Evolutionary conservation across 2,888 invertebrate genomes (phyloP).

Genomic region (Neocrepidodera transversa): DNA sequence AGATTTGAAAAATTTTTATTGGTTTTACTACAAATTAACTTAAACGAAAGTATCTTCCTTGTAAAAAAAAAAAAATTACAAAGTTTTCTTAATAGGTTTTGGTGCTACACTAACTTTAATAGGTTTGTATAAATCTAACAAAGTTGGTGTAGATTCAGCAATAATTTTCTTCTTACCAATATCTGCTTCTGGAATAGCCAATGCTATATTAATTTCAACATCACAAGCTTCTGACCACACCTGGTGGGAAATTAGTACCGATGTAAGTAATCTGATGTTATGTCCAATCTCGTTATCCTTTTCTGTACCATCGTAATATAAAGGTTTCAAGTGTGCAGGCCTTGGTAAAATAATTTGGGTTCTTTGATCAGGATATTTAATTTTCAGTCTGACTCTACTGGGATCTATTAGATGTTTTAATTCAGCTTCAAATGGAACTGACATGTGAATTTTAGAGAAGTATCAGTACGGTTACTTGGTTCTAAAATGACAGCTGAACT

Average conservation of each 20-base stretch:
- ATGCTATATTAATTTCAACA: constrained; percentile 83
- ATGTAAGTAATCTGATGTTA: constrained; percentile 78
- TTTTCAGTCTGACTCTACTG: constrained; percentile 78
- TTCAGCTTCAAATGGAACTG: constrained; percentile 87
- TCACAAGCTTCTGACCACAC: constrained; percentile 93
- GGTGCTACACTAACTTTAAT: constrained; percentile 88
- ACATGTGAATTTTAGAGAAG: constrained; percentile 89
- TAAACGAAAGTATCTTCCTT: too few relatives aligned
- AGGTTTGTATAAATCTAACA: constrained; percentile 84
- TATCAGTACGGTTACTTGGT: constrained; percentile 81
- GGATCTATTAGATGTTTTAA: constrained; percentile 80
- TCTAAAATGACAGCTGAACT: constrained; percentile 83
- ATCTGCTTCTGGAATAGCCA: constrained; percentile 73
- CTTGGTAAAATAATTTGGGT: constrained; percentile 84
- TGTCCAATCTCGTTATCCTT: constrained; percentile 62
- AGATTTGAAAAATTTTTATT: too few relatives aligned
- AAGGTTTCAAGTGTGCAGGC: constrained; percentile 75
- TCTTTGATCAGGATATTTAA: constrained; percentile 91
- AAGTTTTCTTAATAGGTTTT: constrained; percentile 79
- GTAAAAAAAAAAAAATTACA: too few relatives aligned
- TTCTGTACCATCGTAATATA: constrained; percentile 65
- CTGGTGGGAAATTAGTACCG: constrained; percentile 87
- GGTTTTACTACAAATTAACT: too few relatives aligned
- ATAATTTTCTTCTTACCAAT: constrained; percentile 58
- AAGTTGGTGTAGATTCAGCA: constrained; percentile 63